Percentiles rank a stretch among this genome's conserved stretches.
Evolutionary conservation across 2,888 invertebrate species (phyloP).

Genomic region (Tholera decimalis): DNA sequence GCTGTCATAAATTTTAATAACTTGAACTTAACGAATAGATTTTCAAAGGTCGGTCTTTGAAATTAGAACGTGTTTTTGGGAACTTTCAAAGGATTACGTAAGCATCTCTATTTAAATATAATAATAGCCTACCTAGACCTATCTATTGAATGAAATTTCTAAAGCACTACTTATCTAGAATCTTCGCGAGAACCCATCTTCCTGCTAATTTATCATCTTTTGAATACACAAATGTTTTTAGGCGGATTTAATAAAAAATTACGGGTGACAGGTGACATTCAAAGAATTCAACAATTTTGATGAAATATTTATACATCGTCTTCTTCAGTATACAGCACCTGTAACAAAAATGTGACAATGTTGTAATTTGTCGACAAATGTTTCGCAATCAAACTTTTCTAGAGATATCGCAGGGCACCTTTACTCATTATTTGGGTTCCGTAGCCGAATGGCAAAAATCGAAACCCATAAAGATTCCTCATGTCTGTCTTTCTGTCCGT

Average conservation of each 20-base stretch:
- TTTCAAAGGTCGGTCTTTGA: slow-evolving; percentile 24
- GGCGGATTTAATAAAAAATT: neutral
- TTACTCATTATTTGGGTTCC: too few relatives aligned
- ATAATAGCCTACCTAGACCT: too few relatives aligned
- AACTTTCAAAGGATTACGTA: slow-evolving; percentile 10
- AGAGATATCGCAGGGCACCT: too few relatives aligned
- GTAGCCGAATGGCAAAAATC: too few relatives aligned
- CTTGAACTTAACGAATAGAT: slow-evolving; percentile 17
- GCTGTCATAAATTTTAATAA: slow-evolving; percentile 19
- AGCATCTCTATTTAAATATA: neutral
- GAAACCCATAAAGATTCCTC: too few relatives aligned
- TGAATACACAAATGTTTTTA: neutral
- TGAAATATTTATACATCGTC: neutral
- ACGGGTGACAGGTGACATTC: neutral
- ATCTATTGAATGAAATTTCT: neutral
- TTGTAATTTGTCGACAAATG: too few relatives aligned
- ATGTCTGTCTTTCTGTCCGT: too few relatives aligned
- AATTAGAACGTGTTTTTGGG: neutral
- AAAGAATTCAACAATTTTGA: too few relatives aligned
- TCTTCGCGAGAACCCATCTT: neutral
- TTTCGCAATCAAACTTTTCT: too few relatives aligned
- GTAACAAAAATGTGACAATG: neutral
- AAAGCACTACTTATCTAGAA: neutral
- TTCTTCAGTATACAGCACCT: neutral
- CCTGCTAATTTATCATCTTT: slow-evolving; percentile 1